Percentiles rank a stretch among this genome's conserved stretches.
phyloP scores from a whole-genome alignment of 2,888 invertebrate species.

The Theodoxus fluviatilis region DNA sequence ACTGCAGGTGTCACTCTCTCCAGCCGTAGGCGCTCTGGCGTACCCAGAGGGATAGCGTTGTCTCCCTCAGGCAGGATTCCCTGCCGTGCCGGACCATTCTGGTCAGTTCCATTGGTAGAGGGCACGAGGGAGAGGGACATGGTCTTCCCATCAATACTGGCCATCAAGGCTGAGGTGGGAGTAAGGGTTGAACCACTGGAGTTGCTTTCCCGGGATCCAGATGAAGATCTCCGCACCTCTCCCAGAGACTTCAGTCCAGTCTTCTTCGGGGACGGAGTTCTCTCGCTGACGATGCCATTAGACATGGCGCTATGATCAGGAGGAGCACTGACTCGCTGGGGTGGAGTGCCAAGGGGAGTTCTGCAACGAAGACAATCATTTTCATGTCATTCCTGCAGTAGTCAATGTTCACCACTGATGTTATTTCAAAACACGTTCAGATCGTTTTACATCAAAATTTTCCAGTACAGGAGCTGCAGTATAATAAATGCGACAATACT shows the following conservation, averaged over 20 bases:
- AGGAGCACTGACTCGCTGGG: slow-evolving; percentile 29
- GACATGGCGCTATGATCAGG: slow-evolving; percentile 29
- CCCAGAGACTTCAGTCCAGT: slow-evolving; percentile 27
- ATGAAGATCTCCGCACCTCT: slow-evolving; percentile 42
- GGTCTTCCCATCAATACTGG: slow-evolving; percentile 55
- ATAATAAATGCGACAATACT: no score
- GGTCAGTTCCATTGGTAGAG: slow-evolving; percentile 5
- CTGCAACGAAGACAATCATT: no score
- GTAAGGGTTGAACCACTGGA: slow-evolving; percentile 53
- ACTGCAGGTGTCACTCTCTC: no score
- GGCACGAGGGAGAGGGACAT: slow-evolving; percentile 50
- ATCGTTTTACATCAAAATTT: no score
- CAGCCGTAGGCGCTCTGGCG: no score
- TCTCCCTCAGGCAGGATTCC: slow-evolving; percentile 19
- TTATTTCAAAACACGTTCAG: no score
- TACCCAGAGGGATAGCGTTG: no score
- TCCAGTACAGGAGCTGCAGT: no score
- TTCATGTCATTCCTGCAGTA: no score
- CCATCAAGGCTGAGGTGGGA: slow-evolving; percentile 49
- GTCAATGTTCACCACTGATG: no score
- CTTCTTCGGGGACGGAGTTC: slow-evolving; percentile 35
- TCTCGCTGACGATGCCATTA: slow-evolving; percentile 24
- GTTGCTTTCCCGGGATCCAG: slow-evolving; percentile 45
- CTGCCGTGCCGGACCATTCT: no score
- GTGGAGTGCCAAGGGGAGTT: slow-evolving; percentile 29